phyloP scores from a whole-genome alignment of 2,888 invertebrate species.

The Tipula lateralis region DNA sequence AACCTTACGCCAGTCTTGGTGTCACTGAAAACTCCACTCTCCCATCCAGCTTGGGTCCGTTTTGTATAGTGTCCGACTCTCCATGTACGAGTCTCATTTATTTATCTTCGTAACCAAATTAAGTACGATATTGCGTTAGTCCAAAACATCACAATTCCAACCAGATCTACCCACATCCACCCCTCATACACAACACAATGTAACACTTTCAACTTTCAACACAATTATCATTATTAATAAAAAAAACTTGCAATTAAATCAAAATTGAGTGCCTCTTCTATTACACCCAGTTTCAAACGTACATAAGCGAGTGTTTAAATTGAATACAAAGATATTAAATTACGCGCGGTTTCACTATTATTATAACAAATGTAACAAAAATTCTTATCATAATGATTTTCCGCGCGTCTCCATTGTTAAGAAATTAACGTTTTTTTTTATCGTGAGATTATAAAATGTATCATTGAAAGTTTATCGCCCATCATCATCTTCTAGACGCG shows the following conservation, averaged over 20 bases:
- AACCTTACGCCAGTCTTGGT: too few species aligned
- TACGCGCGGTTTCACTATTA: neutral
- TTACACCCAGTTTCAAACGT: neutral
- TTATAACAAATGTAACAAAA: neutral
- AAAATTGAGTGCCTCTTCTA: neutral
- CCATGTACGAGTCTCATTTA: too few species aligned
- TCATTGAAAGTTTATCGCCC: neutral
- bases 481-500: neutral
- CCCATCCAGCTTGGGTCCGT: too few species aligned
- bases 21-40: too few species aligned
- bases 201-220: neutral
- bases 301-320: neutral
- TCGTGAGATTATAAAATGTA: neutral
- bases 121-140: too few species aligned
- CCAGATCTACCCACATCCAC: neutral
- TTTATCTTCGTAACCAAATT: too few species aligned
- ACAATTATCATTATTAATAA: neutral
- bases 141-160: too few species aligned
- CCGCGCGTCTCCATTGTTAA: neutral
- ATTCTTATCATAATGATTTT: neutral
- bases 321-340: neutral
- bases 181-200: neutral
- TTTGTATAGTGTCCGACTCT: too few species aligned
- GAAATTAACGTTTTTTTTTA: neutral
- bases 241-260: neutral